Conservation (phyloP, 2,113 vertebrate species). For the Promerops cafer region DNA sequence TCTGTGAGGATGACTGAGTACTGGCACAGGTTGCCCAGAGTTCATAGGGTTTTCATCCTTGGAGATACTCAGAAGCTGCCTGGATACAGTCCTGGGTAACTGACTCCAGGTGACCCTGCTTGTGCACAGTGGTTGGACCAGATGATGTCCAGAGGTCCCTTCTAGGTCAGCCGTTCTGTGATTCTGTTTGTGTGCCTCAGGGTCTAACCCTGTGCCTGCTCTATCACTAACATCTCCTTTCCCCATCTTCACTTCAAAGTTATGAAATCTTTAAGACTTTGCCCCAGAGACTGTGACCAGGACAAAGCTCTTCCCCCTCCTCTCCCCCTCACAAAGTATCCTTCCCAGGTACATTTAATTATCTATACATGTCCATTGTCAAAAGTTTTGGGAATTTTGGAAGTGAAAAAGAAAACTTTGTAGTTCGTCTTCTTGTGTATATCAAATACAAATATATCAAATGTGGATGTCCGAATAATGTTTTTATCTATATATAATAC, state of each 20-base stretch:
- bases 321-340: fast-evolving
- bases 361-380: background rate
- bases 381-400: background rate
- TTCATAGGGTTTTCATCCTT: background rate
- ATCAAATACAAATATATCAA: background rate
- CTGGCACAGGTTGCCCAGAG: background rate
- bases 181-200: background rate
- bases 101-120: background rate
- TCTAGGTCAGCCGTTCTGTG: background rate
- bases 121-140: background rate
- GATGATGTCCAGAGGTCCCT: background rate
- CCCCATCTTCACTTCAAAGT: background rate
- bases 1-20: background rate
- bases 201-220: background rate
- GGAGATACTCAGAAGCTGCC: fast-evolving
- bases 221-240: background rate
- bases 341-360: background rate
- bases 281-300: background rate
- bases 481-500: background rate
- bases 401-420: background rate
- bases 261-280: background rate
- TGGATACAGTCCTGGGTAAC: background rate
- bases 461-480: background rate
- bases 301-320: background rate
- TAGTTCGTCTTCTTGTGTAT: fast-evolving